phyloP scores from a whole-genome alignment of 1,140 invertebrate genomes.

The Triops longicaudatus region DNA sequence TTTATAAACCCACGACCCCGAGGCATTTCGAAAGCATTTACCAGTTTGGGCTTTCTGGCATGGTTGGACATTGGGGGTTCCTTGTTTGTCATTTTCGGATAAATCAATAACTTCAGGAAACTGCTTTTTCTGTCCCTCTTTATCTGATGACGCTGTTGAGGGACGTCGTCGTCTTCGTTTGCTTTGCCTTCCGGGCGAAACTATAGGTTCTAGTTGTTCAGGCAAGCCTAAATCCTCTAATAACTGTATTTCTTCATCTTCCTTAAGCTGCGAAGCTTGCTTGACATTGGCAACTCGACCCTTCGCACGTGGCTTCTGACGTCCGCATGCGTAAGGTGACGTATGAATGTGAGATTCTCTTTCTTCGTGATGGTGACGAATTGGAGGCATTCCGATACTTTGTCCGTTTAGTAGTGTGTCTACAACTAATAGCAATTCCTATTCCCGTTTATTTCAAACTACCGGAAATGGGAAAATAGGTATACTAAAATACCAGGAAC shows the following conservation, averaged over 20 bases:
- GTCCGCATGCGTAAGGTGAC: not conserved
- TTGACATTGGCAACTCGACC: not conserved
- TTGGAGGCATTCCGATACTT: not conserved
- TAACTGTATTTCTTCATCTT: not conserved
- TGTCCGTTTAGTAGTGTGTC: not conserved
- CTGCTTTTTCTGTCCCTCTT: not conserved
- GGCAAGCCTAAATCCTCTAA: not conserved
- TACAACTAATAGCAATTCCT: not conserved
- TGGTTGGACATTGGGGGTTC: not conserved
- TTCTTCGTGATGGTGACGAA: not conserved
- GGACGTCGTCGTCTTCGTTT: not conserved
- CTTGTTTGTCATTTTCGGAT: not conserved
- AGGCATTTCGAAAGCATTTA: too few relatives aligned
- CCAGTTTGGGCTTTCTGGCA: not conserved
- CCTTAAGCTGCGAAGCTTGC: not conserved
- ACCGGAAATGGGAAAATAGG: not conserved
- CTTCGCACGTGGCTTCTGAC: not conserved
- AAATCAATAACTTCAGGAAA: not conserved
- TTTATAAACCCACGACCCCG: too few relatives aligned
- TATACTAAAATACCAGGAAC: not conserved
- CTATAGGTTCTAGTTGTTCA: not conserved
- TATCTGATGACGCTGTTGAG: not conserved
- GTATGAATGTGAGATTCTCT: not conserved
- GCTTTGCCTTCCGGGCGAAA: not conserved
- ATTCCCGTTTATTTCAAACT: not conserved